Evolutionary conservation across 1,140 invertebrate genomes (phyloP), one percentile per base, ranked within the genome.

Genomic region (Drosophila pseudoobscura): DNA sequence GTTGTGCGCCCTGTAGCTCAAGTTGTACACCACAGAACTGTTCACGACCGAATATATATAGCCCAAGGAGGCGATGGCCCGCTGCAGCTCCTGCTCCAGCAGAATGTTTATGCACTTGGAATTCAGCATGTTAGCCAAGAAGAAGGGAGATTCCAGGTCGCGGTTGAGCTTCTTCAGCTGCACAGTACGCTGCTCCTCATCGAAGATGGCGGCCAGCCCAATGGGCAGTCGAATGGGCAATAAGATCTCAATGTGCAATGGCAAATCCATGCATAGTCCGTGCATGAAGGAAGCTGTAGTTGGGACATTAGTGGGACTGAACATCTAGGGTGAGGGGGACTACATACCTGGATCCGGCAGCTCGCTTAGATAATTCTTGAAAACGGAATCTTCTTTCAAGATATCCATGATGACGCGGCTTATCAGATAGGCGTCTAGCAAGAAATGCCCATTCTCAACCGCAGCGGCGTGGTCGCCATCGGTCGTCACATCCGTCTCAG

Each of bases 171-270:
- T 45, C 22, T 11, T 46, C 0, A 85, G 7, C 8, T 35, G 24
- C 3, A 84, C 80, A 1, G 22, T 76, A 43, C 72, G 66, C 1
- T 41, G 11, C 9, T 11, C 0, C 6, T 73, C 22, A 11, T 85
- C 13, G 3, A 68, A 80, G 2, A 0, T 24, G 24, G 72, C 5
- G 4, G n/a, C 24, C 8, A 80, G 45, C 1, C 46, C 1, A 1
- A 53, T 5, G 4, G 80, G 76, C 26, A 84, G 6, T 0, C 57
- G 59, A 8, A 84, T 44, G 31, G 80, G 72, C 15, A 84, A 20
- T 1, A 84, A 84, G 8, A 80, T 8, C 0, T 84, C 66, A 35
- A 85, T 85, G 17, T 29, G 50, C 2, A 85, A 41, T 8, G 80
- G 80, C 63, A 84, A 24, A 3, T 76, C 72, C 62, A 84, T 20